Evolutionary conservation across 2,797 vertebrate genomes (phyloP), one percentile per base, ranked within the genome.

Genomic region (Fratercula arctica): DNA sequence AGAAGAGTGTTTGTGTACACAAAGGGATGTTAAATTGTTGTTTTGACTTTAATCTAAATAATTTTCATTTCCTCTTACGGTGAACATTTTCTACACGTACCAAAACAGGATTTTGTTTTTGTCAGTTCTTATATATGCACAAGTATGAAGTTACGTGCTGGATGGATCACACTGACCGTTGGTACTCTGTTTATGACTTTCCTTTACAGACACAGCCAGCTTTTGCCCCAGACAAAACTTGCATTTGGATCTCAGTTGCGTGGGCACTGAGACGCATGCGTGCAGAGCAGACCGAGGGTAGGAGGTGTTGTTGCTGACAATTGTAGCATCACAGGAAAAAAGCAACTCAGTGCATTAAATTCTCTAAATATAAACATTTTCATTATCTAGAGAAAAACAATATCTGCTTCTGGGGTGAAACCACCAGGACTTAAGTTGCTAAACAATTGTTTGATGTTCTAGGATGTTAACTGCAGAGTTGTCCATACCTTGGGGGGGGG

Each of bases 1-100:
- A 97, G 94, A 97, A 93, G 96, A 97, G 97, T 97, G 97, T 97
- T 97, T 97, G 97, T 97, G 89, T 97, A 97, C 92, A 95, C 96
- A 97, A 92, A 96, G 87, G 95, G 95, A 97, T 94, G 97, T 97
- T 97, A 97, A 98, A 97, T 97, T 97, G 91, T 97, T 98, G 96
- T 96, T 97, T 97, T 96, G 95, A 96, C 96, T 97, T 96, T 94
- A 92, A 91, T 84, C 90, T 91, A 95, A 97, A 97, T 95, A 96
- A 97, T 97, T 97, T 94, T 96, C 89, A 92, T 95, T 97, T 97
- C 94, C 90, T 82, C 89, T 96, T 91, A 68, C 4, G 1, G 57
- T 46, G 90, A 91, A 95, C 31, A 72, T 92, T 93, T 95, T 96
- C 93, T 81, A 33, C 88, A 29, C 48, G 39, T 83, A 93, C 92